Base-by-base conservation (phyloP, 2,113 vertebrate genomes). In the Paramisgurnus dabryanus region DNA sequence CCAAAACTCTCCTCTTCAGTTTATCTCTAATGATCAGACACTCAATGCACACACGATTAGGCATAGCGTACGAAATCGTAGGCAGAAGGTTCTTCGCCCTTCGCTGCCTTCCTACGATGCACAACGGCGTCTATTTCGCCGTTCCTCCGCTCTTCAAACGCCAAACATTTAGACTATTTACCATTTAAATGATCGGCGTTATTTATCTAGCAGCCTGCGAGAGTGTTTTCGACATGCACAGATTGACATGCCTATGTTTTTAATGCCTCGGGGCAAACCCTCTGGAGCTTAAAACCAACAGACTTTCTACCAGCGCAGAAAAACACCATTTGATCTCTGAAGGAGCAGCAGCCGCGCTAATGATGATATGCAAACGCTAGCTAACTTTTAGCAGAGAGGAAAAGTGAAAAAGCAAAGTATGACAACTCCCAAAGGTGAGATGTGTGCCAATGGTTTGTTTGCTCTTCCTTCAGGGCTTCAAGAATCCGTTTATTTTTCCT, bases 121-220 rank as follows among this genome's bases (percentile, higher is more conserved):
- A 50, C 47, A 55, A 53, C 79, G 71, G 47, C 55, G 73, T 80
- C 81, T 70, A 47, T 57, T 75, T 45, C 43, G 22, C n/a, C 69
- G 55, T 76, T 78, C 73, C 80, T 80, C 75, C 82, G 60, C 82
- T 84, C 81, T 86, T 86, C 83, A 85, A 83, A 87, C 84, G 60
- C 57, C 82, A 67, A 81, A 85, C 79, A 82, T 87, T 86, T 86
- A 85, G 83, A 83, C 81, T 85, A 85, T 82, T 86, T 87, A 87
- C 82, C 83, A 72, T 86, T 83, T 86, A 87, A 87, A 86, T 57
- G 76, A 80, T 80, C 22, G 45, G 61, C 75, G 67, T 85, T 71
- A 79, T 76, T 84, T 72, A 79, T 82, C 74, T 80, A 75, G 64
- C 73, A 72, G 82, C 73, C 82, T 74, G 73, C 47, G 73, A 80